phyloP scores from a whole-genome alignment of 2,888 invertebrate species.

The Volucella bombylans region DNA sequence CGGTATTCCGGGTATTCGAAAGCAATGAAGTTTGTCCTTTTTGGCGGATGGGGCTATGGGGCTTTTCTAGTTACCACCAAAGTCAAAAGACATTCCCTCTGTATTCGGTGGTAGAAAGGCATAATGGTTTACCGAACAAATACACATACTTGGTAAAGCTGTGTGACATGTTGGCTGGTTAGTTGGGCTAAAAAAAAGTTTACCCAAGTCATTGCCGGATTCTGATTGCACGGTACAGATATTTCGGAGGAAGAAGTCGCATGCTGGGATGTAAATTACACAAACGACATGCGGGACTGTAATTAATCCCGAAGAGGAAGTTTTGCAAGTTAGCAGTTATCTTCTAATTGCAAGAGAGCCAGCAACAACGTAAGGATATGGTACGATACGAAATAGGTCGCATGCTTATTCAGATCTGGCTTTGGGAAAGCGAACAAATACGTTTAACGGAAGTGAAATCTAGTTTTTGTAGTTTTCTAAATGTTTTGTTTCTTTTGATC shows the following conservation, averaged over 20 bases:
- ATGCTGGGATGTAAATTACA: slow-evolving; percentile 50
- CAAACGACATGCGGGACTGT: slow-evolving; percentile 41
- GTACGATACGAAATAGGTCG: too few species aligned
- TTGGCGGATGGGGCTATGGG: slow-evolving; percentile 31
- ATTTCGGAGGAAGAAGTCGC: not conserved
- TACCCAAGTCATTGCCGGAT: slow-evolving; percentile 58
- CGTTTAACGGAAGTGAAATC: too few species aligned
- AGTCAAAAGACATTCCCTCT: slow-evolving; percentile 34
- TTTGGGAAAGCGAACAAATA: too few species aligned
- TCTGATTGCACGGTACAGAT: slow-evolving; percentile 32
- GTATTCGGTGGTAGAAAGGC: slow-evolving; percentile 15
- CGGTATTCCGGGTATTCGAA: slow-evolving; percentile 20
- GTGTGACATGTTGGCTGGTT: slow-evolving; percentile 56
- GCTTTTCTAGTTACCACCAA: slow-evolving; percentile 30
- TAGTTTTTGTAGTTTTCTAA: too few species aligned
- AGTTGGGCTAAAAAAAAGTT: slow-evolving; percentile 52
- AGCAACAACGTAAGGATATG: too few species aligned
- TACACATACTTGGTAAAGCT: slow-evolving; percentile 46
- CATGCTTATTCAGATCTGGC: too few species aligned
- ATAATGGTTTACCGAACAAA: slow-evolving; percentile 13
- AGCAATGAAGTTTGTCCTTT: slow-evolving; percentile 65
- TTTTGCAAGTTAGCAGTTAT: slow-evolving; percentile 41
- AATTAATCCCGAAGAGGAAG: slow-evolving; percentile 18
- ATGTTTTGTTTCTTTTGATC: too few species aligned
- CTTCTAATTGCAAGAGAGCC: slow-evolving; percentile 27